Evolutionary conservation across 1,140 invertebrate genomes (phyloP), one percentile per base, ranked within the genome.

Genomic region (Maniola jurtina): DNA sequence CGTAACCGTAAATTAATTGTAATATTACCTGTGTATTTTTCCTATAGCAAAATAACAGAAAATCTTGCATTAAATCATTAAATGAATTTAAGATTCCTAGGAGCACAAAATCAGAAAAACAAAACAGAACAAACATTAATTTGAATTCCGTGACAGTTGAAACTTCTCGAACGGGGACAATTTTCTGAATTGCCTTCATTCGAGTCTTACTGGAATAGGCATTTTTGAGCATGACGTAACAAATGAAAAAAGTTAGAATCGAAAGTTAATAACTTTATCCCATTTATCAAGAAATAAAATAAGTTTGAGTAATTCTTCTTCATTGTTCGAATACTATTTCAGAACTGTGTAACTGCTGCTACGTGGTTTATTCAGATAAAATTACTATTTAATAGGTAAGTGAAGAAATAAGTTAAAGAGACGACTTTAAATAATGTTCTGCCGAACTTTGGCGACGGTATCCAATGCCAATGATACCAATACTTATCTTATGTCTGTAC

Each of bases 201-300:
- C 84, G 77, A 77, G 68, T 78, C 75, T 75, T 75, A 80, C 80
- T 80, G 78, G 81, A 88, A 83, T 82, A 82, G 79, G 79, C 81
- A 84, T 89, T 87, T 73, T 90, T 85, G 80, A 90, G 83, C 74
- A 87, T 84, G 81, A 89, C 80, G 85, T 87, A 81, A 89, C 88
- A 90, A 90, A 90, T 89, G 86, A 88, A 90, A 89, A 89, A 90
- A 90, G 88, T 89, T 90, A 75, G 76, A 86, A 89, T 89, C 83
- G 81, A 86, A 88, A 89, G 84, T 89, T 89, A 88, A 82, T 86
- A 89, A 89, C 83, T 89, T 89, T 79, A 84, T 86, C 80, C 78
- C 81, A 89, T 89, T 90, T 80, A 86, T 88, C 81, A 86, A 64
- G 74, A 75, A 80, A 78, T 83, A 83, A 86, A 85, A 84, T 84